Conservation (phyloP, 2,113 vertebrate species). For the Agelaius phoeniceus region DNA sequence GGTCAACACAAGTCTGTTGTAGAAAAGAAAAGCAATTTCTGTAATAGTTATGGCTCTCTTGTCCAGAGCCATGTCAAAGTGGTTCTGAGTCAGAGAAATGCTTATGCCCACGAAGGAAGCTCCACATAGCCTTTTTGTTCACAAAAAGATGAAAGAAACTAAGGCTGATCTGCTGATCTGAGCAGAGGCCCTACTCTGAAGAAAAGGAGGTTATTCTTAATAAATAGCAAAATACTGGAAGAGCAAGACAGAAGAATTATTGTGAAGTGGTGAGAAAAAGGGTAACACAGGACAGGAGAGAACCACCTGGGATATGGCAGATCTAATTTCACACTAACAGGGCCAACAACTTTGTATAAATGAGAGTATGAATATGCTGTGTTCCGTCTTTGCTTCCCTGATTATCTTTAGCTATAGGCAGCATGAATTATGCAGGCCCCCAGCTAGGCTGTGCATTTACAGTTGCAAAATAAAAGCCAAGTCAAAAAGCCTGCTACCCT, state of each 20-base stretch:
- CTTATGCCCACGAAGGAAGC: not conserved
- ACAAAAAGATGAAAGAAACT: not conserved
- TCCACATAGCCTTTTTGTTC: not conserved
- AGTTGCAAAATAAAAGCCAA: not conserved
- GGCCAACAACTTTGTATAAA: not conserved
- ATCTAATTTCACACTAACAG: not conserved
- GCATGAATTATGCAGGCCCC: not conserved
- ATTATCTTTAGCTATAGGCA: not conserved
- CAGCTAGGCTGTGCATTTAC: not conserved
- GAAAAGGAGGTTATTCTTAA: not conserved
- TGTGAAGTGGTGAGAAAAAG: not conserved
- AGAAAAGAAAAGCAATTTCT: not conserved
- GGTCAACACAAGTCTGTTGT: not conserved
- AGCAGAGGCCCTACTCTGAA: not conserved
- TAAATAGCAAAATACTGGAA: not conserved
- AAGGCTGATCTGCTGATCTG: not conserved
- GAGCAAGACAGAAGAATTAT: not conserved
- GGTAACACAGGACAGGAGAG: not conserved
- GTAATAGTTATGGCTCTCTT: not conserved
- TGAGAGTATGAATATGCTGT: not conserved
- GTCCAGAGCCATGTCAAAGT: not conserved
- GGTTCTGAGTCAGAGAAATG: not conserved
- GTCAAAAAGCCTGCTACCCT: not conserved
- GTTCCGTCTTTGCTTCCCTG: not conserved
- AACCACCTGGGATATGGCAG: not conserved